Evolutionary conservation across 2,797 vertebrate species (phyloP).

Genomic region (Strix occidentalis): DNA sequence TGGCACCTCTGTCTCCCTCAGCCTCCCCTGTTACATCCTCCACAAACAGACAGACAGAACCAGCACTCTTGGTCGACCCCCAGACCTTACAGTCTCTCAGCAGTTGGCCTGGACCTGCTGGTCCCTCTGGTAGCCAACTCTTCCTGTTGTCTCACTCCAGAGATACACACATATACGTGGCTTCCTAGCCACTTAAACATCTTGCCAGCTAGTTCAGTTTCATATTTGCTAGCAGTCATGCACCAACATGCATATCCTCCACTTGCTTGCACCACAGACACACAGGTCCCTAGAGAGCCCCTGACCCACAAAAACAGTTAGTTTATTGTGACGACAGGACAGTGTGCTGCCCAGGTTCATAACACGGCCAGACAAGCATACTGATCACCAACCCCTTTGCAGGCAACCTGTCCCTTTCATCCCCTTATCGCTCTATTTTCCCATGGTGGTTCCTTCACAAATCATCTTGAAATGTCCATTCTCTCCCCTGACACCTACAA

Average conservation of each 20-base stretch:
- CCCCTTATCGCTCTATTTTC: neutral
- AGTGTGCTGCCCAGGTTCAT: neutral
- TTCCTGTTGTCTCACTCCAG: neutral
- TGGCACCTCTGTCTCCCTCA: neutral
- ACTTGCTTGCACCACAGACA: neutral
- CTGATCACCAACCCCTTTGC: neutral
- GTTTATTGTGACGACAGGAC: neutral
- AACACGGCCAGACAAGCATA: neutral
- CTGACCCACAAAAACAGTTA: neutral
- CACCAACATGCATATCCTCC: neutral
- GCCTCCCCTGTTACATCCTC: too few species aligned
- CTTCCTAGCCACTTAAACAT: neutral
- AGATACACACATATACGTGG: neutral
- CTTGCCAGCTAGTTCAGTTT: neutral
- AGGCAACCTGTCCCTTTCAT: neutral
- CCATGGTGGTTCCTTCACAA: neutral
- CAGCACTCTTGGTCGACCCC: neutral
- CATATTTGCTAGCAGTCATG: neutral
- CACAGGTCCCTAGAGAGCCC: neutral
- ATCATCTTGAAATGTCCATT: neutral
- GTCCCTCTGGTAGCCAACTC: neutral
- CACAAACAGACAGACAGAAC: neutral
- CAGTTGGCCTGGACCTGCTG: neutral
- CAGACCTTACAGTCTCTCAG: neutral
- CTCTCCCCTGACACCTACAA: too few species aligned